Percentiles rank a stretch among this genome's conserved stretches.
phyloP scores from a whole-genome alignment of 2,113 vertebrate genomes.

The Pogonocichla stellata region DNA sequence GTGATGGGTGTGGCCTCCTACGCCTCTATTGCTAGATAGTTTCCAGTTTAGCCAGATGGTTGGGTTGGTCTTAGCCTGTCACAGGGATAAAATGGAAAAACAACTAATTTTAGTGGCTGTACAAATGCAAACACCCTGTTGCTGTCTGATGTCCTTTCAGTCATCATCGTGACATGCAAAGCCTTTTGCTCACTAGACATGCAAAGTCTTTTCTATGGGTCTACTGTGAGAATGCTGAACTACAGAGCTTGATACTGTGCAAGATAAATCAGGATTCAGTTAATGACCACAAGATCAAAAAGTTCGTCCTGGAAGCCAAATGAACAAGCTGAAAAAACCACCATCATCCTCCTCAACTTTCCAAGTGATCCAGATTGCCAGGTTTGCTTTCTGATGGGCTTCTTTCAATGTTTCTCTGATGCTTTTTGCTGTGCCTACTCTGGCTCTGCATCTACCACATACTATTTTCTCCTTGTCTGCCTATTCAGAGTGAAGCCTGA shows the following conservation, averaged over 20 bases:
- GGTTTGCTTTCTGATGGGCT: not conserved
- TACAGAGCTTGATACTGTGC: not conserved
- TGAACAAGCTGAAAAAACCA: not conserved
- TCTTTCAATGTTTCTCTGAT: not conserved
- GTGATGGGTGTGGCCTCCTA: not conserved
- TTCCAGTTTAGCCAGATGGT: not conserved
- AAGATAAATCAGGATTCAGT: not conserved
- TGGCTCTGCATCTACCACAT: not conserved
- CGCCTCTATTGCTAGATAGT: not conserved
- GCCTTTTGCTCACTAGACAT: not conserved
- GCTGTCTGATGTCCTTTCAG: not conserved
- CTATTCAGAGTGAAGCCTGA: accelerated
- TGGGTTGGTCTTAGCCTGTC: not conserved
- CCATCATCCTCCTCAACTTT: not conserved
- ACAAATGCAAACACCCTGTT: not conserved
- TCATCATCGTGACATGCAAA: not conserved
- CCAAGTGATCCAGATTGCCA: not conserved
- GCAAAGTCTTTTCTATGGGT: not conserved
- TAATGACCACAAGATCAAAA: not conserved
- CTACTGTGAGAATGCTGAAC: not conserved
- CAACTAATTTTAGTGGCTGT: not conserved
- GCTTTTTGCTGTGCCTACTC: not conserved
- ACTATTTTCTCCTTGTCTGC: not conserved
- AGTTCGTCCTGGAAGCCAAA: not conserved
- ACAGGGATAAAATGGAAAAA: not conserved